Conservation (phyloP, 2,888 invertebrate genomes). For the Aleiodes alternator region DNA sequence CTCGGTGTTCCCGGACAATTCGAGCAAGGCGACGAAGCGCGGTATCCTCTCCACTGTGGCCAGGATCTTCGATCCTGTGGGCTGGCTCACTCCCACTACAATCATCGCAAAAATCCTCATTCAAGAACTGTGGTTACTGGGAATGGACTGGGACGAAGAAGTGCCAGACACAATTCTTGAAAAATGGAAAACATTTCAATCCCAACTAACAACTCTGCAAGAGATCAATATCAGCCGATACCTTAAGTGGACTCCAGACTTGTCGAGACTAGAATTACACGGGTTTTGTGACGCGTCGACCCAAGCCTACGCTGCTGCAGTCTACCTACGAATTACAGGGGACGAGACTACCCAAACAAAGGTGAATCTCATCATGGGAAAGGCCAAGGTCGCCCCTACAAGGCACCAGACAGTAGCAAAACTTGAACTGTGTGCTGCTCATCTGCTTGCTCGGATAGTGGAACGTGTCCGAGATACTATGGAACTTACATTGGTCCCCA, state of each 20-base stretch:
- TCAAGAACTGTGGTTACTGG: slow-evolving; percentile 24
- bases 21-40: slow-evolving; percentile 48
- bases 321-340: neutral
- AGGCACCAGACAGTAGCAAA: slow-evolving; percentile 20
- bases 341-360: neutral
- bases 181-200: neutral
- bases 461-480: slow-evolving; percentile 27
- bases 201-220: neutral
- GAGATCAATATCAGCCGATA: neutral
- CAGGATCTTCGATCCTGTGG: slow-evolving; percentile 51
- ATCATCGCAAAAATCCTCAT: slow-evolving; percentile 46
- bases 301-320: too few relatives aligned
- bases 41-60: slow-evolving; percentile 51
- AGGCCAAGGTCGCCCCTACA: slow-evolving; percentile 35
- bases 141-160: slow-evolving; percentile 24
- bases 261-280: neutral
- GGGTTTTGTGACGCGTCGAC: neutral
- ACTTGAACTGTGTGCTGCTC: slow-evolving; percentile 17
- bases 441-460: slow-evolving; percentile 15
- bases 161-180: neutral
- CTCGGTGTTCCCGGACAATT: neutral
- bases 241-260: neutral
- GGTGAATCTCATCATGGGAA: slow-evolving; percentile 8
- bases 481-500: neutral
- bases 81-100: slow-evolving; percentile 45